Base-by-base conservation (phyloP, 92 coral and sea anemone genomes). In the Isaurus tuberculatus region DNA sequence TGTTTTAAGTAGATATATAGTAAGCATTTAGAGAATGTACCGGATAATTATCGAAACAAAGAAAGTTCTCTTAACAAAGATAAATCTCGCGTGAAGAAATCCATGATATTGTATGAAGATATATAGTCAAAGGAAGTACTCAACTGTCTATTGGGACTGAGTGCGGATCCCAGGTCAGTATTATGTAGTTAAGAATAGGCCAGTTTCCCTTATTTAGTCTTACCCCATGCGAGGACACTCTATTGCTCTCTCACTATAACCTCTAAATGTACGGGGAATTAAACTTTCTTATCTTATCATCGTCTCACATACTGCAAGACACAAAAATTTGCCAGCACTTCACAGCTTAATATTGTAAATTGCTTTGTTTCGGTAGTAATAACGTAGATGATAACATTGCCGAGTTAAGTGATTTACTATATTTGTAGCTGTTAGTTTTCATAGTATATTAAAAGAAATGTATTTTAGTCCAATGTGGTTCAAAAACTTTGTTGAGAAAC, bases 91-190 rank as follows among this genome's bases (percentile, higher is more conserved):
- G 58, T 11, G 20, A 14, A 19, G 20, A 20, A 5, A 4, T n/a
- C 3, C 23, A 2, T 17, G 16, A 20, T 1, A 7, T 6, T 17
- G 22, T 16, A 7, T 19, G 23, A 8, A 55, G 20, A 55, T 55
- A n/a, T 55, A 55, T n/a, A n/a, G 28, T 55, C 25, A 55, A 55
- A 55, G 63, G 63, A 55, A 55, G 23, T 22, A 55, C 63, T 55
- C 26, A 3, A 19, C 28, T 19, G 58, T 4, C 20, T n/a, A 55
- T 19, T 55, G 8, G 4, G 23, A n/a, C 8, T 16, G 17, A 55
- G 23, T 0, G 22, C 23, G 28, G n/a, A n/a, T 55, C 63, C 63
- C 25, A 55, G 63, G 8, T 22, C 63, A 55, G 63, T 55, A 55
- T 55, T 55, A 55, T n/a, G 25, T 23, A 17, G 63, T 55, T 55